phyloP scores from a whole-genome alignment of 2,888 invertebrate genomes.

The Deilephila porcellus region DNA sequence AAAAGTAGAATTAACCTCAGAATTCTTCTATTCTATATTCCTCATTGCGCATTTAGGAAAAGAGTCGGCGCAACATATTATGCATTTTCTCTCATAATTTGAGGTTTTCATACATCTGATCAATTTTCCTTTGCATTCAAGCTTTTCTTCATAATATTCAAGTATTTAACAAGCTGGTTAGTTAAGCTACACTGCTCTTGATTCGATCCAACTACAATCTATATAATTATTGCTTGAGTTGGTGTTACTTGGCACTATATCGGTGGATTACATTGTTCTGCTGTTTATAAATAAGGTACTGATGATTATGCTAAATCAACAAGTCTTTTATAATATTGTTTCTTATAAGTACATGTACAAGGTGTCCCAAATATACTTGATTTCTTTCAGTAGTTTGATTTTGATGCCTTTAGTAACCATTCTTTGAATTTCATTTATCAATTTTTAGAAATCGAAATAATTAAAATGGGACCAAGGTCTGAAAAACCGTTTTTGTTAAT shows the following conservation, averaged over 20 bases:
- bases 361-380: not conserved
- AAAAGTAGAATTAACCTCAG: too few species aligned
- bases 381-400: too few species aligned
- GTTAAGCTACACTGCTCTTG: constrained; percentile 6
- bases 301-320: not conserved
- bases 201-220: constrained; percentile 2
- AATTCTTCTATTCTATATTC: too few species aligned
- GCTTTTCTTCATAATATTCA: not conserved
- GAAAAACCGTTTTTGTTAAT: not conserved
- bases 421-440: too few species aligned
- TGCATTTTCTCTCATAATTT: too few species aligned
- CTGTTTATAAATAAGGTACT: not conserved
- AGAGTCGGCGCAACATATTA: too few species aligned
- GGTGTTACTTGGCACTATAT: constrained; percentile 19
- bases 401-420: too few species aligned
- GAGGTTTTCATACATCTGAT: not conserved
- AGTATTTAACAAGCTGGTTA: not conserved
- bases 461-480: too few species aligned
- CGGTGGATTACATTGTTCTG: constrained; percentile 15
- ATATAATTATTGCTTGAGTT: constrained; percentile 8
- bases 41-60: too few species aligned
- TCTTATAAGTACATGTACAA: not conserved
- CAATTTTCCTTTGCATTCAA: not conserved
- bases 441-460: too few species aligned
- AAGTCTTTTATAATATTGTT: not conserved